These are phyloP conservation scores for Puffinus mauretanicus DNA, from an alignment of 2,113 vertebrate genomes.

Conservation along the genomic window DNA sequence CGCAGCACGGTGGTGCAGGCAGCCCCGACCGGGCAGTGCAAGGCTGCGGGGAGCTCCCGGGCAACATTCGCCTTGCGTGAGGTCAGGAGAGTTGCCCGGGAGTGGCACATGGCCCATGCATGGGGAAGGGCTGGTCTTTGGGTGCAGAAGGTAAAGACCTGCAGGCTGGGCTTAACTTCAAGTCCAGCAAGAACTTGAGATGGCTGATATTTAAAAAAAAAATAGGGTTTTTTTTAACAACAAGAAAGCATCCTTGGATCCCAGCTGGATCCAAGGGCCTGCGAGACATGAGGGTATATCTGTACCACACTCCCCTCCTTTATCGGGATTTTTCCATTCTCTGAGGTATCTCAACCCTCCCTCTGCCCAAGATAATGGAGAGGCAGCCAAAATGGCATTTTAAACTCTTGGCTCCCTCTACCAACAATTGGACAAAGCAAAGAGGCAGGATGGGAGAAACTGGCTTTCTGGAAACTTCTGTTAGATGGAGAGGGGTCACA, in stretches of 20 bases:
- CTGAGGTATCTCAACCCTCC: constrained; percentile 22
- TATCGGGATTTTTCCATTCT: constrained; percentile 1
- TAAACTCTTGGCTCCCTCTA: constrained; percentile 48
- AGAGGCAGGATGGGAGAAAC: constrained; percentile 59
- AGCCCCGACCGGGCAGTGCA: rapidly evolving
- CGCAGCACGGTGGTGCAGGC: rapidly evolving
- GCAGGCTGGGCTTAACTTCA: not conserved
- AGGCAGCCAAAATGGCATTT: constrained; percentile 43
- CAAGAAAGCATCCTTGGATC: not conserved
- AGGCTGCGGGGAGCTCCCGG: not conserved
- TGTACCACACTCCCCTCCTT: not conserved
- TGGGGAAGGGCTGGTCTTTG: not conserved
- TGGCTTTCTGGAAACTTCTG: constrained; percentile 47
- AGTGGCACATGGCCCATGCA: not conserved
- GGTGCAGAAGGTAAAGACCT: not conserved
- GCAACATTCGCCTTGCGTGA: rapidly evolving
- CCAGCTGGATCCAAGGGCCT: not conserved
- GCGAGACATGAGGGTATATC: not conserved
- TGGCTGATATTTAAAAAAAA: not conserved
- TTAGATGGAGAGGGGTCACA: constrained; percentile 36
- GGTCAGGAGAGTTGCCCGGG: not conserved
- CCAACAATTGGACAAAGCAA: constrained; percentile 63
- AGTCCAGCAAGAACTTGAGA: not conserved
- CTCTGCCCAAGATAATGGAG: constrained; percentile 56
- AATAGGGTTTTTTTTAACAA: not conserved